A percentile compares a stretch with the other conserved stretches of the same genome.
Conservation (phyloP, 2,888 invertebrate species). For the Lasioglossum figueresi region DNA sequence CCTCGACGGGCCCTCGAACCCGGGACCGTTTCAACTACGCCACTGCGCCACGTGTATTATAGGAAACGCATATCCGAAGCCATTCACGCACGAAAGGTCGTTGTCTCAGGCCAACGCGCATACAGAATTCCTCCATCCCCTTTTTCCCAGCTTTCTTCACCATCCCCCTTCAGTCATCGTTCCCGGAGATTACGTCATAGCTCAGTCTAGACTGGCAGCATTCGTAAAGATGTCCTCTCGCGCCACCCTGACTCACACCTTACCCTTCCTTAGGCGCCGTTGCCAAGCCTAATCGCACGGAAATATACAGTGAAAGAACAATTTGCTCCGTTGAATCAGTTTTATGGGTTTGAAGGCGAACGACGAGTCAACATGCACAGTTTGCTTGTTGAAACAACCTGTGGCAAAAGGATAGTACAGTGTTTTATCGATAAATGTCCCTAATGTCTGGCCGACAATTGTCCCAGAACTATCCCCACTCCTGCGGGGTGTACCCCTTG, state of each 20-base stretch:
- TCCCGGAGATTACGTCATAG: slow-evolving; percentile 69
- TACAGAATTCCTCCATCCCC: slow-evolving; percentile 28
- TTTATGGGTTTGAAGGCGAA: slow-evolving; percentile 60
- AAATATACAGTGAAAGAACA: slow-evolving; percentile 57
- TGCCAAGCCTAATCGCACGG: slow-evolving; percentile 61
- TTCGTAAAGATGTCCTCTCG: slow-evolving; percentile 63
- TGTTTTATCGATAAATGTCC: too few species aligned
- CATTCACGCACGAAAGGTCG: slow-evolving; percentile 60
- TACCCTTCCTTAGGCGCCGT: neutral
- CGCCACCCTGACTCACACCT: slow-evolving; percentile 33
- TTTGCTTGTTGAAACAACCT: neutral
- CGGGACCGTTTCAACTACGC: slow-evolving; percentile 39
- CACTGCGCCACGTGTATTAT: slow-evolving; percentile 25
- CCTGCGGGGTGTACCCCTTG: too few species aligned
- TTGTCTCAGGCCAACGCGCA: slow-evolving; percentile 55
- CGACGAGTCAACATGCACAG: slow-evolving; percentile 1
- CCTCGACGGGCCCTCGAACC: slow-evolving; percentile 46
- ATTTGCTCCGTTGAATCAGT: slow-evolving; percentile 57
- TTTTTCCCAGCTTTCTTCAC: slow-evolving; percentile 40
- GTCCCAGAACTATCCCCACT: too few species aligned
- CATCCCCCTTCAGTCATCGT: slow-evolving; percentile 43
- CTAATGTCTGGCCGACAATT: too few species aligned
- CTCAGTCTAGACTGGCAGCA: slow-evolving; percentile 63
- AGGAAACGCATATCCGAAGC: slow-evolving; percentile 57
- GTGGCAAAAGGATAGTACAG: too few species aligned